phyloP scores from a whole-genome alignment of 2,797 vertebrate genomes.

The Lateolabrax maculatus region DNA sequence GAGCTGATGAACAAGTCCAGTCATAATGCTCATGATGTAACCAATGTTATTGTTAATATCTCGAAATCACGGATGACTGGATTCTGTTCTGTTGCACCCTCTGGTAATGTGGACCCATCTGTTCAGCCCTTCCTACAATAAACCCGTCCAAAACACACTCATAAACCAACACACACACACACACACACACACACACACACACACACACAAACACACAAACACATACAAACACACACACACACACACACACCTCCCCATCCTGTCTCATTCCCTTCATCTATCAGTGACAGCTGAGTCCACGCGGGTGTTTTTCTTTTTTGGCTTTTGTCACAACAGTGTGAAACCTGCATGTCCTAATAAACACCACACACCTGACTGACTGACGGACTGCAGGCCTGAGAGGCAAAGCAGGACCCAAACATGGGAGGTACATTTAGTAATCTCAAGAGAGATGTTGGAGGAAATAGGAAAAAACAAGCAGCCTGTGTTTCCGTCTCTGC shows the following conservation, averaged over 20 bases:
- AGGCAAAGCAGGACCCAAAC: conserved; percentile 27
- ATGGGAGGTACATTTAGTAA: background rate
- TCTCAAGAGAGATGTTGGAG: conserved; percentile 19
- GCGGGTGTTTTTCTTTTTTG: conserved; percentile 39
- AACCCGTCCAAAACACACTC: conserved; percentile 41
- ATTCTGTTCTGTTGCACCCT: conserved; percentile 56
- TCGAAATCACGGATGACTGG: conserved; percentile 36
- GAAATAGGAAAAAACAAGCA: conserved; percentile 66
- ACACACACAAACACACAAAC: conserved; percentile 14
- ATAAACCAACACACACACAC: conserved; percentile 25
- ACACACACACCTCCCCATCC: conserved; percentile 5
- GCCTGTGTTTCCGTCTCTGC: conserved; percentile 64
- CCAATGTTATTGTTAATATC: conserved; percentile 50
- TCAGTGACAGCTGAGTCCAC: conserved; percentile 72
- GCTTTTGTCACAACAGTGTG: conserved; percentile 46
- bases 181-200: conserved; percentile 7
- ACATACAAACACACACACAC: conserved; percentile 24
- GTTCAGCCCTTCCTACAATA: conserved; percentile 56
- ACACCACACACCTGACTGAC: conserved; percentile 55
- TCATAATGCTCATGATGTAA: conserved; percentile 51
- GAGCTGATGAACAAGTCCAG: background rate
- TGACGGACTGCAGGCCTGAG: conserved; percentile 4
- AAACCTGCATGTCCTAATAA: conserved; percentile 61
- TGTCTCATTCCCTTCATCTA: conserved; percentile 24
- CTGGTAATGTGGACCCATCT: conserved; percentile 78